Conservation (phyloP, 2,797 vertebrate species). For the Phalanger gymnotis region DNA sequence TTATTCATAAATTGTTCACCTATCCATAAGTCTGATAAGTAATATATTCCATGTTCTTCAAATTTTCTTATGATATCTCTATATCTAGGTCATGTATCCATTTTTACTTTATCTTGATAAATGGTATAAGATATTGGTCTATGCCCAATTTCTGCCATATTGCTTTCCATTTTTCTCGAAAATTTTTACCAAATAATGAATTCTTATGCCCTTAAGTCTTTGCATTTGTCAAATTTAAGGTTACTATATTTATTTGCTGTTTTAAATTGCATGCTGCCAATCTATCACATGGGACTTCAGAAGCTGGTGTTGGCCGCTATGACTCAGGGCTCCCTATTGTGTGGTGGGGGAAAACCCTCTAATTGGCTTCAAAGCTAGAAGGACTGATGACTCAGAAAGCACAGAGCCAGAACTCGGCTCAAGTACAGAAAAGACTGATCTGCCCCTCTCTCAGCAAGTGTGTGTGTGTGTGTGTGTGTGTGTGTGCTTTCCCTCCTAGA, state of each 20-base stretch:
- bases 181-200: background rate
- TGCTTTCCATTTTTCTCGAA: background rate
- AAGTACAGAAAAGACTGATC: background rate
- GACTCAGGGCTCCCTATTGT: background rate
- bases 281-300: background rate
- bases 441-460: background rate
- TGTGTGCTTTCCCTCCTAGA: background rate
- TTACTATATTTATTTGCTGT: background rate
- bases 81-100: no score
- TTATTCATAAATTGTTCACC: background rate
- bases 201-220: background rate
- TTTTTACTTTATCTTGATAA: no score
- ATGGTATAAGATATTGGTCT: background rate
- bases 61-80: background rate
- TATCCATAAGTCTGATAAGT: background rate
- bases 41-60: background rate
- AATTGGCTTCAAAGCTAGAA: background rate
- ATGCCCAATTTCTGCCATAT: background rate
- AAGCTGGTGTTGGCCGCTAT: background rate
- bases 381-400: background rate
- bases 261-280: background rate
- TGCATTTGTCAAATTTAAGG: background rate
- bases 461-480: background rate
- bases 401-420: background rate
- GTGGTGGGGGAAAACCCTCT: background rate